Conservation (phyloP, 2,888 invertebrate genomes). For the Drosophila eohydei region DNA sequence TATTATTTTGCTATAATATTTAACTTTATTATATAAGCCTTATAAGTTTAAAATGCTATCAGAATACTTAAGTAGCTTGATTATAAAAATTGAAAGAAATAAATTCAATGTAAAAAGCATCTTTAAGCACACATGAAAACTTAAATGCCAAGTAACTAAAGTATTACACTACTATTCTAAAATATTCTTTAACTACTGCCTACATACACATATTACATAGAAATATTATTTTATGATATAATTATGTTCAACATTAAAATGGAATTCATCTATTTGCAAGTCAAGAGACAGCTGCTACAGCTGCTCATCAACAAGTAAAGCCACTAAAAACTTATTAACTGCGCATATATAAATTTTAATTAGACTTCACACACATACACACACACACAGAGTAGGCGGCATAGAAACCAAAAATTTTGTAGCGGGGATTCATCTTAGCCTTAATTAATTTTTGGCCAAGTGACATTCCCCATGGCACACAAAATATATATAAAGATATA, state of each 20-base stretch:
- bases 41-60: no score
- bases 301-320: conserved; percentile 58
- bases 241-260: conserved; percentile 17
- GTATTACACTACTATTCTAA: no score
- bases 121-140: no score
- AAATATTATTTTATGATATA: conserved; percentile 9
- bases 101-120: no score
- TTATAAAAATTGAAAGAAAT: no score
- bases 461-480: conserved; percentile 55
- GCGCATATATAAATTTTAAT: conserved; percentile 78
- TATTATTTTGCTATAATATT: no score
- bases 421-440: conserved; percentile 60
- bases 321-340: conserved; percentile 76
- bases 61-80: no score
- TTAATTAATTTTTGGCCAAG: conserved; percentile 79
- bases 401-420: conserved; percentile 60
- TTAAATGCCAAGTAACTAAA: no score
- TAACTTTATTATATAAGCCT: no score
- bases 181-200: neutral
- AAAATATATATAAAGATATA: conserved; percentile 5
- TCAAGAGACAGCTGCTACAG: conserved; percentile 27
- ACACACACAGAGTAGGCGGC: conserved; percentile 21
- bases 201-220: neutral
- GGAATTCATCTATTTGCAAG: conserved; percentile 15
- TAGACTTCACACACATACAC: conserved; percentile 52